These are phyloP conservation scores for Scatophagus argus DNA, from an alignment of 2,113 vertebrate genomes.

Conservation along the genomic window DNA sequence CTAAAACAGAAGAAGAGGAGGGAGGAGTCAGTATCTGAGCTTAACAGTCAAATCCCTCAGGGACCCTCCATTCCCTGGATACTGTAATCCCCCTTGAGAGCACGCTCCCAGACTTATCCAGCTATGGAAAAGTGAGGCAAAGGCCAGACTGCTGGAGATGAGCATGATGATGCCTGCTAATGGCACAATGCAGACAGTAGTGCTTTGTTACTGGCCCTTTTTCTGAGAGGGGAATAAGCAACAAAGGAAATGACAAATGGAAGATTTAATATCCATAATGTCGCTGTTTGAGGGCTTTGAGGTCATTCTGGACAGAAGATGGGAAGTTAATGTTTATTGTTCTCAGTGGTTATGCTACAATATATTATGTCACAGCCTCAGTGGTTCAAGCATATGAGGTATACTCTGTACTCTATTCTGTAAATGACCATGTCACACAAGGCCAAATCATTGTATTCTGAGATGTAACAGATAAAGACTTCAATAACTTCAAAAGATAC, in stretches of 20 bases:
- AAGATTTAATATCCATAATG: conserved; percentile 47
- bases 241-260: conserved; percentile 24
- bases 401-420: neutral
- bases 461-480: neutral
- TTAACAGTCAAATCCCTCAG: conserved; percentile 73
- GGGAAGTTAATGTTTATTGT: conserved; percentile 33
- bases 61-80: conserved; percentile 50
- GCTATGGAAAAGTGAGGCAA: conserved; percentile 36
- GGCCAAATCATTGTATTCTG: neutral
- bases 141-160: conserved; percentile 49
- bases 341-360: neutral
- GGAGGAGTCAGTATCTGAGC: conserved; percentile 69
- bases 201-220: conserved; percentile 42
- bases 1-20: conserved; percentile 36
- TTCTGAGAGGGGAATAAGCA: conserved; percentile 11
- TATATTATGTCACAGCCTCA: conserved; percentile 25
- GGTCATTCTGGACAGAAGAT: conserved; percentile 29
- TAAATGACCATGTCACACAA: neutral
- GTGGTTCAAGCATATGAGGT: neutral
- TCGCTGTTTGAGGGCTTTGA: conserved; percentile 22
- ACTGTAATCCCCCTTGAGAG: conserved; percentile 64
- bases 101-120: conserved; percentile 40
- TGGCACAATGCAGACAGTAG: conserved; percentile 45
- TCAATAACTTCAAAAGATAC: neutral
- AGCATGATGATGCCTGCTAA: conserved; percentile 63